Evolutionary conservation across 1,140 invertebrate genomes (phyloP), one percentile per base, ranked within the genome.

Genomic region (Pachypeltis micranthus): DNA sequence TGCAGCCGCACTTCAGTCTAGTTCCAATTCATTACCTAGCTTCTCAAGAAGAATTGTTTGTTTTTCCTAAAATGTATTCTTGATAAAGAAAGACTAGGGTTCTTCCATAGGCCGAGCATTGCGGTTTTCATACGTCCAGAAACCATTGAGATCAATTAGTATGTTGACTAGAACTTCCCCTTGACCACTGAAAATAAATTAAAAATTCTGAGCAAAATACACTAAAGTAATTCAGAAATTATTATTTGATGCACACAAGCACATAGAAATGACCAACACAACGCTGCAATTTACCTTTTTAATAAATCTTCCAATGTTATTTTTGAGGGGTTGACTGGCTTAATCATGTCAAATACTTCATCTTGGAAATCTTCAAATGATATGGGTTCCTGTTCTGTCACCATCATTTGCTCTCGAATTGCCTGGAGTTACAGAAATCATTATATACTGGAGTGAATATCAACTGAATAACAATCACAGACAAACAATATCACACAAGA

Each of bases 291-390:
- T 55, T 70, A 79, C 78, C 80, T 82, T 4, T 74, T 73, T 2
- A 86, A 72, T 58, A 98, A 78, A 80, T 98, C 94, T 69, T 87
- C 81, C 1, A 96, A 75, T 0, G 92, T 96, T 66, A 98, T 95
- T 73, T 85, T 85, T 2, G 83, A 77, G 0, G 91, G 85, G 76
- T 96, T 83, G 60, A 79, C 80, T 1, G 94, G 93, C 69, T 91
- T 88, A 0, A 96, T 90, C 93, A 98, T 97, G 76, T 98, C 94
- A 78, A 96, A 97, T 68, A 98, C 93, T 77, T 97, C 93, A 78
- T 97, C 91, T 76, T 95, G 94, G 0, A 98, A 88, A 78, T 97
- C 92, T 67, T 93, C 86, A 76, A 97, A 96, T 66, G 83, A 84
- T 0, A 96, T 88, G 1, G 86, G 84, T 67, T 93, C 90, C 63